Percentiles rank a stretch among this genome's conserved stretches.
Evolutionary conservation across 2,888 invertebrate species (phyloP).

Genomic region (Drosophila monieri): DNA sequence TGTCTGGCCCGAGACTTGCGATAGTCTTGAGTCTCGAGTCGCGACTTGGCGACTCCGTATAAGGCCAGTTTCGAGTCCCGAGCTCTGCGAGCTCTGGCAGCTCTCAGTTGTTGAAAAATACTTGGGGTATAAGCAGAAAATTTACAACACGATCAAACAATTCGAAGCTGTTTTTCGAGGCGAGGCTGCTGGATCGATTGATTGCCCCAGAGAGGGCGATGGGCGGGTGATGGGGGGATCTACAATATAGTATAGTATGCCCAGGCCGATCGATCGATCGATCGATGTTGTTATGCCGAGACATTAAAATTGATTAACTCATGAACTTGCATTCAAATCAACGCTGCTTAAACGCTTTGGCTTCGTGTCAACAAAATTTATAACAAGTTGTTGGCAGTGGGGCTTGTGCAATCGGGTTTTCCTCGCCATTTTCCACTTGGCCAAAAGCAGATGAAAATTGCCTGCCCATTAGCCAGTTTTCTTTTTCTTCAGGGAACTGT

Average conservation of each 20-base stretch:
- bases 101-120: conserved; percentile 44
- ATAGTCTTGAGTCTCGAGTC: background rate
- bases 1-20: conserved; percentile 32
- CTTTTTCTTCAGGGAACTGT: too few relatives aligned
- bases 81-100: conserved; percentile 11
- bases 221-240: background rate
- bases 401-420: conserved; percentile 37
- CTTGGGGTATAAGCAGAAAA: conserved; percentile 48
- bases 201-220: conserved; percentile 24
- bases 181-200: conserved; percentile 46
- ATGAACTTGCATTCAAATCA: conserved; percentile 74
- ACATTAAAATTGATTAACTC: conserved; percentile 75
- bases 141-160: conserved; percentile 76
- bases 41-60: conserved; percentile 19
- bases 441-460: conserved; percentile 40
- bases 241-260: background rate
- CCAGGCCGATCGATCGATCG: conserved; percentile 22
- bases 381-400: conserved; percentile 54
- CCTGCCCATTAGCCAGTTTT: background rate
- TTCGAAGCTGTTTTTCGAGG: conserved; percentile 57
- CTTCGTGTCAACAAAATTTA: conserved; percentile 73
- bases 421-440: conserved; percentile 41
- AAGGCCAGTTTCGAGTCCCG: conserved; percentile 33
- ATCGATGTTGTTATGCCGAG: conserved; percentile 39
- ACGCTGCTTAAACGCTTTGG: conserved; percentile 69